These are phyloP conservation scores for Huso huso DNA, from an alignment of 2,797 vertebrate genomes.

Conservation along the genomic window DNA sequence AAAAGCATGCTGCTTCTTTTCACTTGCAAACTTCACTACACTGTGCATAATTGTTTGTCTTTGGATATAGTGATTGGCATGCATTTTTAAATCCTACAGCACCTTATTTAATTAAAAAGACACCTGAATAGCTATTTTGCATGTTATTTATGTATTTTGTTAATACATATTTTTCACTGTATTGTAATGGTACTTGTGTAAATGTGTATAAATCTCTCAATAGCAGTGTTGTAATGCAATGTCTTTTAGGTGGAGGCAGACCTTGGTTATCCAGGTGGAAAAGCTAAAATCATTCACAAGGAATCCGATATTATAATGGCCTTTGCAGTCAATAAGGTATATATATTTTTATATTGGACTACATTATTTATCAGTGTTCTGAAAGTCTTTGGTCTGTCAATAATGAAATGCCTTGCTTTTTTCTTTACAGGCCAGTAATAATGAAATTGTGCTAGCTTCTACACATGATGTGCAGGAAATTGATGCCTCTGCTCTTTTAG, in stretches of 20 bases:
- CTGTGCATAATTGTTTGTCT: too few species aligned
- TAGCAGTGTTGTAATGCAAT: slow-evolving; percentile 9
- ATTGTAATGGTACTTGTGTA: not conserved
- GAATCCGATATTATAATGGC: slow-evolving; percentile 98
- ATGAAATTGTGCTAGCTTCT: slow-evolving; percentile 94
- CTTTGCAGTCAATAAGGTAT: slow-evolving; percentile 92
- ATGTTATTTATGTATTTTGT: slow-evolving; percentile 15
- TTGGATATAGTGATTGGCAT: too few species aligned
- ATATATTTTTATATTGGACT: not conserved
- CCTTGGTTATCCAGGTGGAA: slow-evolving; percentile 93
- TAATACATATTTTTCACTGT: slow-evolving; percentile 17
- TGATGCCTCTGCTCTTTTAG: slow-evolving; percentile 81
- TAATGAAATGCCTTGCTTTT: slow-evolving; percentile 7
- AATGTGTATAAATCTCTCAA: not conserved
- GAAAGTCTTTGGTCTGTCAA: too few species aligned
- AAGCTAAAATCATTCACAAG: slow-evolving; percentile 95
- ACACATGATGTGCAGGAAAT: slow-evolving; percentile 97
- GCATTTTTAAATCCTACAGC: too few species aligned
- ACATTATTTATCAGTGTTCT: not conserved
- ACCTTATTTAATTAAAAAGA: too few species aligned
- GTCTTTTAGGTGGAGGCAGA: slow-evolving; percentile 90
- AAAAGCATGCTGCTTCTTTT: too few species aligned
- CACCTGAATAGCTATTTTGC: slow-evolving; percentile 18
- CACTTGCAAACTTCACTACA: too few species aligned
- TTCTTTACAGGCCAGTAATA: slow-evolving; percentile 74